Conservation (phyloP, 2,888 invertebrate species). For the Xestia sexstrigata region DNA sequence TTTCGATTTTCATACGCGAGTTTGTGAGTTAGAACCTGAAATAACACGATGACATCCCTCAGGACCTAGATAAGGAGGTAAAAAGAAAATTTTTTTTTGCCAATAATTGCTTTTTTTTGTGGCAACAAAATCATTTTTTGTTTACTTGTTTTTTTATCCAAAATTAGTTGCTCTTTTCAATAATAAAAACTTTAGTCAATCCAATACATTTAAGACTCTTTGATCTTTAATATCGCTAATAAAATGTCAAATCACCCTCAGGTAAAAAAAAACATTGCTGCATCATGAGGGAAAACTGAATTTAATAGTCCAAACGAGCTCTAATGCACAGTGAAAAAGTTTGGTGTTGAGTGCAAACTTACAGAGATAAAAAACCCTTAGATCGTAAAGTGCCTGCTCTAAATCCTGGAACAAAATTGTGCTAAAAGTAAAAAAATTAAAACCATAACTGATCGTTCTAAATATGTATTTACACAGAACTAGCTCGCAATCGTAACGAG, state of each 20-base stretch:
- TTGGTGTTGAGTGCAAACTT: background rate
- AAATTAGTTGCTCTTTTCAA: too few species aligned
- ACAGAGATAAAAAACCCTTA: background rate
- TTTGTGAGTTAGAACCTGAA: background rate
- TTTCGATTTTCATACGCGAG: background rate
- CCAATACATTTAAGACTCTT: background rate
- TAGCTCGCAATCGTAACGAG: slow-evolving; percentile 3
- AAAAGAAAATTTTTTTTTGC: background rate
- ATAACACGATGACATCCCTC: background rate
- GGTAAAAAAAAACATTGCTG: background rate
- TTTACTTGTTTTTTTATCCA: too few species aligned
- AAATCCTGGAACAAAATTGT: background rate
- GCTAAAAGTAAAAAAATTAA: background rate
- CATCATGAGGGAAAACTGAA: background rate
- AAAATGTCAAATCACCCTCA: background rate
- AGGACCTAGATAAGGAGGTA: background rate
- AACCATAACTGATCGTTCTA: background rate
- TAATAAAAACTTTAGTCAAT: background rate
- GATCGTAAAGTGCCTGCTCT: background rate
- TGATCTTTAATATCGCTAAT: background rate
- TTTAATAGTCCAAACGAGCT: background rate
- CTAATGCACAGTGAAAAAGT: background rate
- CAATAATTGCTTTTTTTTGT: too few species aligned
- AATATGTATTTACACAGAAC: slow-evolving; percentile 7
- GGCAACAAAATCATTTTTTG: too few species aligned